phyloP scores from a whole-genome alignment of 2,888 invertebrate genomes.

The Aleiodes leptofemur region DNA sequence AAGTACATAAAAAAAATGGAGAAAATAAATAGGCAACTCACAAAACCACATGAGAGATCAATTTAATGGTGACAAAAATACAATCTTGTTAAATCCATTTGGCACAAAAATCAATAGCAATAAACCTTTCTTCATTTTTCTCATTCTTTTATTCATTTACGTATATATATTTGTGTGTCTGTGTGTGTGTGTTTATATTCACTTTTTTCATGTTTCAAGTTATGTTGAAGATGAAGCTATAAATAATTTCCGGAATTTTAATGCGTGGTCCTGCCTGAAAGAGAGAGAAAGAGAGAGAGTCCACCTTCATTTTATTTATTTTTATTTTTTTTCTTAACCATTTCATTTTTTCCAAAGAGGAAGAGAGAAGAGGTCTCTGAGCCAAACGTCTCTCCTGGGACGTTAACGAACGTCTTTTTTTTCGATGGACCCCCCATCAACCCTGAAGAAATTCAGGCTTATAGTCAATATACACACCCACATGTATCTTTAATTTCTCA shows the following conservation, averaged over 20 bases:
- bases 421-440: slow-evolving; percentile 67
- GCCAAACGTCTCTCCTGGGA: slow-evolving; percentile 32
- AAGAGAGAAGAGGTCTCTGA: slow-evolving; percentile 19
- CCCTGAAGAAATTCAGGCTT: slow-evolving; percentile 38
- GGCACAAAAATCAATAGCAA: background rate
- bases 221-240: slow-evolving; percentile 68
- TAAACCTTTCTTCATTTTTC: slow-evolving; percentile 52
- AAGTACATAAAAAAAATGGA: background rate
- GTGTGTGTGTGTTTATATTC: background rate
- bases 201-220: slow-evolving; percentile 49
- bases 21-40: background rate
- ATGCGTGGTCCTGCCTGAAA: slow-evolving; percentile 57
- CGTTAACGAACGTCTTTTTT: slow-evolving; percentile 56
- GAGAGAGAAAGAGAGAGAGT: background rate
- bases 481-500: slow-evolving; percentile 16
- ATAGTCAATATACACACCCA: slow-evolving; percentile 6
- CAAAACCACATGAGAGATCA: background rate
- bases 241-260: slow-evolving; percentile 73
- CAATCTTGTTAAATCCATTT: background rate
- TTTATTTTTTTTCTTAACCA: slow-evolving; percentile 9
- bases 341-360: slow-evolving; percentile 5
- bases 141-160: slow-evolving; percentile 10
- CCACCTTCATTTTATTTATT: slow-evolving; percentile 39
- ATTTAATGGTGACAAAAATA: slow-evolving; percentile 8
- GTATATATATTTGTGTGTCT: background rate